Evolutionary conservation across 2,888 invertebrate species (phyloP).

Genomic region (Drosophila cracens): DNA sequence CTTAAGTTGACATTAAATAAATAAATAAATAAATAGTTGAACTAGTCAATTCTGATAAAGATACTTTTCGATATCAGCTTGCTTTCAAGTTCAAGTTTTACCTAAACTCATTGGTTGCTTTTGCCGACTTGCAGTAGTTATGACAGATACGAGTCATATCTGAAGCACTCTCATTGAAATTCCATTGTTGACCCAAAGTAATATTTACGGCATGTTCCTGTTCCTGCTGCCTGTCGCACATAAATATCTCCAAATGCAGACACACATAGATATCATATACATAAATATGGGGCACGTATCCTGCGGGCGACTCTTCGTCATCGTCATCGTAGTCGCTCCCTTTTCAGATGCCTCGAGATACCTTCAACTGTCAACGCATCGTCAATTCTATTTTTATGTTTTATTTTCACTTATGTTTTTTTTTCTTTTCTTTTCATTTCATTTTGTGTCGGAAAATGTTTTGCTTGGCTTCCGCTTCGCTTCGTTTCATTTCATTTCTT

Average conservation of each 20-base stretch:
- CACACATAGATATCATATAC: not conserved
- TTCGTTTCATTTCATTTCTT: constrained; percentile 34
- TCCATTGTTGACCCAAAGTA: constrained; percentile 21
- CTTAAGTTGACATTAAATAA: no score
- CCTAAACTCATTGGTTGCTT: not conserved
- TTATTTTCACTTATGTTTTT: constrained; percentile 69
- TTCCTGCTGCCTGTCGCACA: constrained; percentile 12
- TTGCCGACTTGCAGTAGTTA: not conserved
- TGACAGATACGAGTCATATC: constrained; percentile 22
- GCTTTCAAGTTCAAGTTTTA: not conserved
- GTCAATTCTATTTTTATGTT: constrained; percentile 82
- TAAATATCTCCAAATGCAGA: constrained; percentile 9
- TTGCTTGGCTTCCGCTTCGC: constrained; percentile 69
- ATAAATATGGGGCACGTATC: constrained; percentile 49
- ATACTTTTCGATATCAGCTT: not conserved
- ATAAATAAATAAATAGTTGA: no score
- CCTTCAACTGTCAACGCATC: constrained; percentile 76
- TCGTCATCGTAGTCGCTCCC: constrained; percentile 9
- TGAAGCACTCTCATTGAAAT: constrained; percentile 10
- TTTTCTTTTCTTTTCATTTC: constrained; percentile 11
- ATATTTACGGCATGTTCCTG: constrained; percentile 9
- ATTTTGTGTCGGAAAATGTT: constrained; percentile 22
- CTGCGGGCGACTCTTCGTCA: constrained; percentile 42
- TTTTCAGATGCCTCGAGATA: constrained; percentile 22
- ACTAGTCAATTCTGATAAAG: not conserved